These are phyloP conservation scores for Lithophane socia DNA, from an alignment of 2,888 invertebrate genomes.

Conservation along the genomic window DNA sequence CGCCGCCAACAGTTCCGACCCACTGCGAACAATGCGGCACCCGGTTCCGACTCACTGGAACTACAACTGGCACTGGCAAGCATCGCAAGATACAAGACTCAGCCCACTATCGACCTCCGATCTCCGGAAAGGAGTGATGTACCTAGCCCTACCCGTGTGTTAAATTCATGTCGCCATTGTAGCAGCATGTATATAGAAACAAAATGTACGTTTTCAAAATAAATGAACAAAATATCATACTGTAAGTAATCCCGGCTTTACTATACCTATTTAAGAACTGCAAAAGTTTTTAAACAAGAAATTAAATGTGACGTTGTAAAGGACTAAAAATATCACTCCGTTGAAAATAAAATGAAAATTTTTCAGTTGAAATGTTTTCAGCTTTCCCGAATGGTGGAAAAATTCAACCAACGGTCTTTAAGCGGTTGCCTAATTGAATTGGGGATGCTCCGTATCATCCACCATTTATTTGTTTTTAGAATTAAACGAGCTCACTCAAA, in stretches of 20 bases:
- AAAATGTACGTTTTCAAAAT: not conserved
- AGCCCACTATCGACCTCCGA: too few species aligned
- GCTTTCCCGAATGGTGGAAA: not conserved
- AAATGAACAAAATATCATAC: not conserved
- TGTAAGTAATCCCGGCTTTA: not conserved
- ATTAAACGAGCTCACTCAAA: slow-evolving; percentile 9
- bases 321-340: not conserved
- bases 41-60: too few species aligned
- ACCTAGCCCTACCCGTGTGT: too few species aligned
- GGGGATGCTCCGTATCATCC: slow-evolving; percentile 5
- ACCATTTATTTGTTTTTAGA: slow-evolving; percentile 33
- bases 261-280: not conserved
- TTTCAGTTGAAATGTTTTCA: slow-evolving; percentile 1
- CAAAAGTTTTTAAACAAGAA: not conserved
- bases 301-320: not conserved
- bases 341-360: not conserved
- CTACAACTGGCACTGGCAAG: too few species aligned
- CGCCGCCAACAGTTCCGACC: too few species aligned
- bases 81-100: too few species aligned
- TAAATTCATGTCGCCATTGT: too few species aligned
- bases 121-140: too few species aligned
- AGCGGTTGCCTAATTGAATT: slow-evolving; percentile 21
- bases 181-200: too few species aligned
- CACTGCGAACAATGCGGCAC: too few species aligned
- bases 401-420: not conserved